Evolutionary conservation across 2,888 invertebrate species (phyloP), one percentile per base, ranked within the genome.

Genomic region (Embidobia sp.): DNA sequence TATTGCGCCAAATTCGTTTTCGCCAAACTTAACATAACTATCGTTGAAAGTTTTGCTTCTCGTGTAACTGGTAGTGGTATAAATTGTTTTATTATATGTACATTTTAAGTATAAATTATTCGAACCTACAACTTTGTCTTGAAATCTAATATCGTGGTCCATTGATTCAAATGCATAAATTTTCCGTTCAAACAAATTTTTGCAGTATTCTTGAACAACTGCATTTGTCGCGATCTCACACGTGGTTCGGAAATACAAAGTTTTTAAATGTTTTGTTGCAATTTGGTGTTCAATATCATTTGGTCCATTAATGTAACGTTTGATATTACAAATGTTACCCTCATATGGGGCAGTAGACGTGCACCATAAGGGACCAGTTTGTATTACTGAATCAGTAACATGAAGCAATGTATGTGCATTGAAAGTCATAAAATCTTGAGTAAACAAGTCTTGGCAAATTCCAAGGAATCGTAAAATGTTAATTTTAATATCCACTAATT

Each of bases 271-370:
- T 27, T 55, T 55, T 19, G 15, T 40, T 5, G 18, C 40, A n/a
- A 55, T 42, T 27, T 55, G 55, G 8, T 40, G 55, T 40, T 37
- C 55, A 6, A 55, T 18, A 1, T 27, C 40, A 40, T 55, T 55
- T 16, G 55, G 40, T 10, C 55, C 40, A 27, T 40, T 55, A 1
- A 55, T n/a, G 27, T 31, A 42, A 13, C 6, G 8, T 27, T 55
- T 55, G 2, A 55, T 16, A 27, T 10, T 13, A 29, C 40, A 27
- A 15, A 55, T 55, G 13, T 55, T 29, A 6, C 40, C 29, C 27
- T 55, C 40, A 40, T 16, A 55, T 3, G 55, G 40, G 22, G 27
- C 42, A n/a, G 55, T 55, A 8, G 40, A 16, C 8, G 55, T 27
- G 10, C 40, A 40, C 55, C 55, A 55, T 15, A 55, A 55, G 2